These are phyloP conservation scores for Phyllostomus hastatus DNA, from an alignment of 2,113 vertebrate genomes.

Conservation along the genomic window DNA sequence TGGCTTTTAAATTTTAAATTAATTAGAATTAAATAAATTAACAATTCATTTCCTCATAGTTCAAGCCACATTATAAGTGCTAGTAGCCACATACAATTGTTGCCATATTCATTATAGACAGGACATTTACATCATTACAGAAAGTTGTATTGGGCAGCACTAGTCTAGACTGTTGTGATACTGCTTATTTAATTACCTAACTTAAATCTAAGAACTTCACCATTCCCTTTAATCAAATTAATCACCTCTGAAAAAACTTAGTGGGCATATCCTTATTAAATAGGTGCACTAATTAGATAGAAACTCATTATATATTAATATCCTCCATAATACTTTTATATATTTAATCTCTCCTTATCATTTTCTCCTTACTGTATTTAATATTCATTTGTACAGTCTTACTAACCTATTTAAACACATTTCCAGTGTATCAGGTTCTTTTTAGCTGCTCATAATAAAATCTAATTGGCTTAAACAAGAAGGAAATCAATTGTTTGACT, in stretches of 20 bases:
- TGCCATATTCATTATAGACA: background rate
- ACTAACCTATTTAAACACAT: background rate
- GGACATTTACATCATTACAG: background rate
- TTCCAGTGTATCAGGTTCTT: background rate
- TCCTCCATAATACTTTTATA: background rate
- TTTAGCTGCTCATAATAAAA: background rate
- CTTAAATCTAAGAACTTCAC: background rate
- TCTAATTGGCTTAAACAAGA: background rate
- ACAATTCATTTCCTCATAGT: background rate
- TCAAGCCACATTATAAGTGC: background rate
- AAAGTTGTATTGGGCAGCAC: background rate
- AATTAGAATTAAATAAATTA: background rate
- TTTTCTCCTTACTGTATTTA: background rate
- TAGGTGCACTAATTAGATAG: background rate
- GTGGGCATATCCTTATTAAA: background rate
- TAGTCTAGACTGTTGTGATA: background rate
- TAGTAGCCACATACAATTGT: background rate
- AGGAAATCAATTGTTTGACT: background rate
- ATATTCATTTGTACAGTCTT: background rate
- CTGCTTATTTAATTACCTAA: background rate
- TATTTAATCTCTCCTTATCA: background rate
- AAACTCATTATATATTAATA: too few relatives aligned
- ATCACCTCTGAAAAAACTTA: background rate
- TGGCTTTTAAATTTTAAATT: constrained; percentile 12
- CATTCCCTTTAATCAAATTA: background rate